Evolutionary conservation across 2,888 invertebrate genomes (phyloP).

Genomic region (Lucinisca nassula): DNA sequence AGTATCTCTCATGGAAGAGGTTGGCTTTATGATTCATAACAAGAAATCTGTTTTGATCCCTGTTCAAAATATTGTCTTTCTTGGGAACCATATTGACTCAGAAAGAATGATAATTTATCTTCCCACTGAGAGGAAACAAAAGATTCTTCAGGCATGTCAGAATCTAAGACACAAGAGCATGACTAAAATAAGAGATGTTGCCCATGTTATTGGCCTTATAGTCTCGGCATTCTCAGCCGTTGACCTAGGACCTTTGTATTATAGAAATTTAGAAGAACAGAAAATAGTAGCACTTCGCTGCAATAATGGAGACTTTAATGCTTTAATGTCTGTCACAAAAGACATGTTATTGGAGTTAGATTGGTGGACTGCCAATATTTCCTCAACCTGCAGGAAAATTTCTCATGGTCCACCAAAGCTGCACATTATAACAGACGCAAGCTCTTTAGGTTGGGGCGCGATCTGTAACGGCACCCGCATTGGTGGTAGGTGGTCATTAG

Average conservation of each 20-base stretch:
- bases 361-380: slow-evolving; percentile 27
- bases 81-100: too few relatives aligned
- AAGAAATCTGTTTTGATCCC: too few relatives aligned
- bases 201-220: slow-evolving; percentile 10
- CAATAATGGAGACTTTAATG: not conserved
- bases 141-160: too few relatives aligned
- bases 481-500: slow-evolving; percentile 4
- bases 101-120: too few relatives aligned
- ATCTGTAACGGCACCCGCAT: not conserved
- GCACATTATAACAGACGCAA: slow-evolving; percentile 4
- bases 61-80: too few relatives aligned
- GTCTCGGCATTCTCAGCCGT: slow-evolving; percentile 25
- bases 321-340: not conserved
- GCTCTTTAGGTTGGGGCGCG: slow-evolving; percentile 15
- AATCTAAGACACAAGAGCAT: too few relatives aligned
- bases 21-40: too few relatives aligned
- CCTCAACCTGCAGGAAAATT: not conserved
- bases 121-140: not conserved
- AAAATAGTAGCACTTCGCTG: not conserved
- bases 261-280: not conserved
- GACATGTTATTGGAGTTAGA: slow-evolving; percentile 7
- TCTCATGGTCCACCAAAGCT: slow-evolving; percentile 3
- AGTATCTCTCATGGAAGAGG: too few relatives aligned
- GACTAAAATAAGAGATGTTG: too few relatives aligned
- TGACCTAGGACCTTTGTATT: slow-evolving; percentile 13